Conservation (phyloP, 2,797 vertebrate genomes). For the Peromyscus aztecus region DNA sequence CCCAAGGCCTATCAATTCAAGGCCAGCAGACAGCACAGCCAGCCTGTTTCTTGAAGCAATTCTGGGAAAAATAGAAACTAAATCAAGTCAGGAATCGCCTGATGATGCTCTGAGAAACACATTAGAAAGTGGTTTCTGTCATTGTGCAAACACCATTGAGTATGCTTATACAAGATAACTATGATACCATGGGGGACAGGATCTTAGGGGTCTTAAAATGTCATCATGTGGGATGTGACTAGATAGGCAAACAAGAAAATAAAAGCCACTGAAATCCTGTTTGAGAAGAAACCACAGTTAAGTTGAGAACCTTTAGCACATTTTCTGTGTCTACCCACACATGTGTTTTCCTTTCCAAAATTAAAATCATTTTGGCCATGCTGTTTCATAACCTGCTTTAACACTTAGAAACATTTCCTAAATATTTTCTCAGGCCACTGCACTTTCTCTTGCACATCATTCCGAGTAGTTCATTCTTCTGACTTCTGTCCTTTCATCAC, state of each 20-base stretch:
- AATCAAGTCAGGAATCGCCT: background rate
- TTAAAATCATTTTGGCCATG: background rate
- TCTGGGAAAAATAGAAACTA: background rate
- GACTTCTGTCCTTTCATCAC: background rate
- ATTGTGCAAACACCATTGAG: background rate
- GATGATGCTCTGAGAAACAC: background rate
- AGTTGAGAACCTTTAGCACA: background rate
- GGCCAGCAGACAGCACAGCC: background rate
- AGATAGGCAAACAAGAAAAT: background rate
- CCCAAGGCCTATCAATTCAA: background rate
- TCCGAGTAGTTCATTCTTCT: background rate
- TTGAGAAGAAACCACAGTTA: background rate
- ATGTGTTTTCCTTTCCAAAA: conserved; percentile 16
- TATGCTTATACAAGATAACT: background rate
- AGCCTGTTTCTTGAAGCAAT: background rate
- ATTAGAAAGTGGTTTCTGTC: background rate
- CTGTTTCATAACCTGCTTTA: background rate
- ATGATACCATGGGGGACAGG: background rate
- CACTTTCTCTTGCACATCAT: background rate
- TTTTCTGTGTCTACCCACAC: background rate
- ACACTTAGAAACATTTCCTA: background rate
- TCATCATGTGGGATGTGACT: too few species aligned
- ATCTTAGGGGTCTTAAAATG: background rate
- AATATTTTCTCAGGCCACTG: background rate
- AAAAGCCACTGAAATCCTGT: background rate